Percentiles rank a stretch among this genome's conserved stretches.
phyloP scores from a whole-genome alignment of 1,140 invertebrate species.

The Oncopodura yosiiana region DNA sequence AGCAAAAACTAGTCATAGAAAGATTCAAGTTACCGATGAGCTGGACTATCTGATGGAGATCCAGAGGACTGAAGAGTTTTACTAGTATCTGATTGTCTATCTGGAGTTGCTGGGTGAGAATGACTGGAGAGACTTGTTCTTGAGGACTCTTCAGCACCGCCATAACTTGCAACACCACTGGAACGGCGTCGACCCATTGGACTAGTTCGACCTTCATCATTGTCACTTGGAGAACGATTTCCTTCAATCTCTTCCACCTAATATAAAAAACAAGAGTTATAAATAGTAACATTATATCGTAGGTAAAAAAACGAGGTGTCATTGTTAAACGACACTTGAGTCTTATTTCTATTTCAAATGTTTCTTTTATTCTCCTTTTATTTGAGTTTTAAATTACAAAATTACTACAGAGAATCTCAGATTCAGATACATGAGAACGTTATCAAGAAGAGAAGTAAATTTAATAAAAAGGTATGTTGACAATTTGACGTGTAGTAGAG shows the following conservation, averaged over 20 bases:
- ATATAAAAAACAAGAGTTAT: slow-evolving; percentile 16
- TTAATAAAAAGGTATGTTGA: no score
- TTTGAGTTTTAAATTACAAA: no score
- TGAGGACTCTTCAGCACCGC: slow-evolving; percentile 14
- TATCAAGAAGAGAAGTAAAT: no score
- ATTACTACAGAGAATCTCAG: no score
- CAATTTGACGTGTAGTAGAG: no score
- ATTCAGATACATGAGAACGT: no score
- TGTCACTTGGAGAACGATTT: slow-evolving; percentile 33
- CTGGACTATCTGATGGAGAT: slow-evolving; percentile 29
- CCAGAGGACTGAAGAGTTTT: slow-evolving; percentile 27
- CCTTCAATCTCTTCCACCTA: slow-evolving; percentile 36
- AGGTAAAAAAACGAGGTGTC: no score
- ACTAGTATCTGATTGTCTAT: slow-evolving; percentile 16
- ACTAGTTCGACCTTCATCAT: not conserved
- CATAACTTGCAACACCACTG: slow-evolving; percentile 8
- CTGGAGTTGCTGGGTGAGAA: slow-evolving; percentile 12
- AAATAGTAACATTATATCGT: no score
- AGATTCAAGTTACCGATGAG: slow-evolving; percentile 29
- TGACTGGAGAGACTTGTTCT: slow-evolving; percentile 27
- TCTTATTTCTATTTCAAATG: no score
- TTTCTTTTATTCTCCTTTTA: no score
- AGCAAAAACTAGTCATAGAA: no score
- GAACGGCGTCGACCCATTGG: not conserved
- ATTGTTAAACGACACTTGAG: no score